Base-by-base conservation (phyloP, 1,140 invertebrate genomes). In the Ceratoteleas bidentatus region DNA sequence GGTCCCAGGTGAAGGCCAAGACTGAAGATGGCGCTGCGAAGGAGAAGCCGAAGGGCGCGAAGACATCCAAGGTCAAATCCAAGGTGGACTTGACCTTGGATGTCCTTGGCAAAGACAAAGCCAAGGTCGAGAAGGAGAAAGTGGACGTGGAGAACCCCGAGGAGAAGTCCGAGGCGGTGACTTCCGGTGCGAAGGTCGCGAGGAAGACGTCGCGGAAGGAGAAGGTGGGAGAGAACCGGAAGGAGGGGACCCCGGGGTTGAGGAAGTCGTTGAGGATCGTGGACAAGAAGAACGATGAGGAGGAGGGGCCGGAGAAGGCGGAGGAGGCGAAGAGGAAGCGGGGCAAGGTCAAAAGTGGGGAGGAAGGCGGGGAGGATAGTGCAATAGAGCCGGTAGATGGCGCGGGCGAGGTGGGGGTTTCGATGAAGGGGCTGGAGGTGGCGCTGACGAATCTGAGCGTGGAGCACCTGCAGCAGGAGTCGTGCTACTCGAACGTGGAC, bases 401-500 rank as follows among this genome's bases (percentile, higher is more conserved):
- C 3, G 15, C 13, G 24, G 69, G 45, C 49, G 38, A 58, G 36
- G 36, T 49, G 10, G 47, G 47, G 54, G 13, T 7, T 40, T 1
- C 9, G 0, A 6, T 3, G 32, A 66, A 62, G 5, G 33, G 58
- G 7, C 0, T 11, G 10, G 61, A 84, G 6, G 47, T 79, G 6
- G 53, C 57, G 10, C 60, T 85, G 11, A 61, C 79, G 2, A 90
- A 87, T 54, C 36, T 88, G 8, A 90, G 45, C 54, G 60, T 90
- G 2, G 90, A 86, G 13, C 85, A 88, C 14, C 58, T 91, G 13
- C 90, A 91, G 13, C 85, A 87, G 15, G 90, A 92, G 58, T 90
- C 87, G 0, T 88, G 87, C n/a, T 90, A 88, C 10, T 90, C 90
- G 0, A 87, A 90, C n/a, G 86, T 90, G 24, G 90, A 92, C 50